Evolutionary conservation across 2,797 vertebrate genomes (phyloP), one percentile per base, ranked within the genome.

Genomic region (Gymnoscopelus microlampas): DNA sequence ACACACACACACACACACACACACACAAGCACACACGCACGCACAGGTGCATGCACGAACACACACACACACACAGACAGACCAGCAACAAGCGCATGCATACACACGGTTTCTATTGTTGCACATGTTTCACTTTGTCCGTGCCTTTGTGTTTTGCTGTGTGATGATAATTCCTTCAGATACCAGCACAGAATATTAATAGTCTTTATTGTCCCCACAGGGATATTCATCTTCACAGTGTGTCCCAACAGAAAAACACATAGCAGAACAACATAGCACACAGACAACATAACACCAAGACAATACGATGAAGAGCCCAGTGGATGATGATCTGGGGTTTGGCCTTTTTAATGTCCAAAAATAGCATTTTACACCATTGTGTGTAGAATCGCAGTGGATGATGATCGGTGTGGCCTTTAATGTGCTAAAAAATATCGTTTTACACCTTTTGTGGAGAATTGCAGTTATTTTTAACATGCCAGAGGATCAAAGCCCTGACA

Each of bases 371-470:
- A 9, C 23, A 19, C 14, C 19, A 15, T n/a, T 44, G 8, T 9
- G 39, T 44, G 9, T 9, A 8, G 5, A 44, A 44, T 44, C 39
- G 2, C 53, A 26, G 19, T 1, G 47, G 80, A 72, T 75, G 39
- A 44, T 2, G 65, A 84, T 78, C 71, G 68, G 62, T 68, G 49
- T 10, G 69, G 80, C 77, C 86, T 76, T 44, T 44, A 53, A 71
- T 76, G 75, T 66, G 80, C 85, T n/a, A 80, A 24, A 85, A 91
- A 91, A 90, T 91, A 68, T 81, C 7, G 2, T n/a, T 13, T 74
- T 64, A 72, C 72, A 63, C 71, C 78, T 39, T 62, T 26, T 69
- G 74, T 85, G 82, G 71, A 71, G 81, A 55, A 53, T 70, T 12
- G 76, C 47, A 59, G 81, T 70, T 91, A 89, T 88, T 90, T 89